Percentiles rank a stretch among this genome's conserved stretches.
Evolutionary conservation across 2,888 invertebrate species (phyloP).

Genomic region (Xanthia icteritia): DNA sequence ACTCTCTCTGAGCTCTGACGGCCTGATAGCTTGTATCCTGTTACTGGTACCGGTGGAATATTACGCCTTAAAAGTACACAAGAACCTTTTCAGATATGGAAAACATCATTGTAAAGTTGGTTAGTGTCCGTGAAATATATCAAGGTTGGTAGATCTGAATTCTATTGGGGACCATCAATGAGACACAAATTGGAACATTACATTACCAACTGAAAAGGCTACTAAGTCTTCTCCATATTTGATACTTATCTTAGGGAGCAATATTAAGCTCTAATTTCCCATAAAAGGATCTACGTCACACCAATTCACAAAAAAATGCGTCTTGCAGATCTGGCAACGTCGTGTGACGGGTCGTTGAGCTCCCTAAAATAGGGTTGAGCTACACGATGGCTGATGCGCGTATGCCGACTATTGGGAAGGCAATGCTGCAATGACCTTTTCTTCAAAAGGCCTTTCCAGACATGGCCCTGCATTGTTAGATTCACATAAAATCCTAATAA

Average conservation of each 20-base stretch:
- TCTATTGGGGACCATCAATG: background rate
- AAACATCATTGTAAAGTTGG: background rate
- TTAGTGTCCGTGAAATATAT: background rate
- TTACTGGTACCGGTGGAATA: background rate
- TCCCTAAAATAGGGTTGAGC: too few species aligned
- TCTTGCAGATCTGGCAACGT: too few species aligned
- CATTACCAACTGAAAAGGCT: background rate
- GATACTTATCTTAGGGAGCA: background rate
- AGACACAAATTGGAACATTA: background rate
- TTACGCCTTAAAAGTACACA: background rate
- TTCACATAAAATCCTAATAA: too few species aligned
- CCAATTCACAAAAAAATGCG: constrained; percentile 3
- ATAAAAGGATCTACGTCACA: background rate
- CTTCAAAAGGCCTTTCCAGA: too few species aligned
- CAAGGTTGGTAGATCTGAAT: background rate
- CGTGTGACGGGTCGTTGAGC: too few species aligned
- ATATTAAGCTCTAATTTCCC: background rate
- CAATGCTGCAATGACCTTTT: too few species aligned
- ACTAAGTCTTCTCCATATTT: background rate
- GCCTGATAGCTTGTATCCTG: background rate
- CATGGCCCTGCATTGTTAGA: too few species aligned
- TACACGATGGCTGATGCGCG: too few species aligned
- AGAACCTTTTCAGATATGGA: background rate
- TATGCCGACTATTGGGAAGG: too few species aligned
- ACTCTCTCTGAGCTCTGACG: background rate